Conservation (phyloP, 2,113 vertebrate genomes). For the Cochlearius cochlearius region DNA sequence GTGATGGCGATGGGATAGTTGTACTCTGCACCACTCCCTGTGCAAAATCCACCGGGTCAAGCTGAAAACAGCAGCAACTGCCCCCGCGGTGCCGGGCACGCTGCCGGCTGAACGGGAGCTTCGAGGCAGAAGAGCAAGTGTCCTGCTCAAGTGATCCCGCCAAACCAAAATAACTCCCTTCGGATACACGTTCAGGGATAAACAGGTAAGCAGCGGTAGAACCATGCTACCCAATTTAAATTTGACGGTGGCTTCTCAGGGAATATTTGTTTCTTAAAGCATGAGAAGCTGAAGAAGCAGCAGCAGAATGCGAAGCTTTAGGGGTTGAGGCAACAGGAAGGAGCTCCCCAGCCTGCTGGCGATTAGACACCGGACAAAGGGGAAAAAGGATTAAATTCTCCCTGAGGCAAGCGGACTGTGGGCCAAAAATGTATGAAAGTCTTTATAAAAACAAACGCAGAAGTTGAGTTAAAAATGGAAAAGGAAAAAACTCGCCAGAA, state of each 20-base stretch:
- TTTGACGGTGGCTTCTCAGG: not conserved
- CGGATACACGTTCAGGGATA: not conserved
- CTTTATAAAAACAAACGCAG: not conserved
- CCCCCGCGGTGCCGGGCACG: fast-evolving
- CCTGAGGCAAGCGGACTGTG: not conserved
- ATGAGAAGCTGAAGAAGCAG: not conserved
- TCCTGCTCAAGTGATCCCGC: not conserved
- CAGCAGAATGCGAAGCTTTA: not conserved
- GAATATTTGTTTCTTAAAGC: not conserved
- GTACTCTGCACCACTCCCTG: not conserved
- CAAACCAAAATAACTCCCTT: not conserved
- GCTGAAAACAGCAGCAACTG: not conserved
- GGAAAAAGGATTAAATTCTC: not conserved
- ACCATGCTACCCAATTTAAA: not conserved
- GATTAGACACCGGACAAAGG: fast-evolving
- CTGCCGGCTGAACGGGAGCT: not conserved
- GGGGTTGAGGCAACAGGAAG: not conserved
- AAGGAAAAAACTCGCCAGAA: not conserved
- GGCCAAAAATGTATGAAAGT: not conserved
- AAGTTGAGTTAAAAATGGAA: not conserved
- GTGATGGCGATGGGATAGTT: not conserved
- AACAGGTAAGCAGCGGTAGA: not conserved
- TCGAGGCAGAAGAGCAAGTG: not conserved
- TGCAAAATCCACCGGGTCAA: not conserved
- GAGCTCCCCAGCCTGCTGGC: not conserved